Percentiles rank a stretch among this genome's conserved stretches.
These are phyloP conservation scores for Malthinus flaveolus DNA, from an alignment of 2,888 invertebrate species.

Conservation along the genomic window DNA sequence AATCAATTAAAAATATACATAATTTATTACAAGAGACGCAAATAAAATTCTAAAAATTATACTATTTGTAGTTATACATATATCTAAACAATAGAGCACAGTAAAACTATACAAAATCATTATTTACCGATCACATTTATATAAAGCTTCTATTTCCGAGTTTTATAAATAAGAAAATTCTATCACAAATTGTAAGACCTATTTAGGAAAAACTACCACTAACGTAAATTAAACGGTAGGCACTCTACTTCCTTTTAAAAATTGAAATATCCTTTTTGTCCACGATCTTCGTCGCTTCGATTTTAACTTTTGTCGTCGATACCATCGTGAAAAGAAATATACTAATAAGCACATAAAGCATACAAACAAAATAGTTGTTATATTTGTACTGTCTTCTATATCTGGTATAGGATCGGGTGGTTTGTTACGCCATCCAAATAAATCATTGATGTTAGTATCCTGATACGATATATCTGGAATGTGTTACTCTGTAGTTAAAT, in stretches of 20 bases:
- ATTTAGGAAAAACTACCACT: background rate
- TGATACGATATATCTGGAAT: conserved; percentile 55
- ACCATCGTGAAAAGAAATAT: conserved; percentile 49
- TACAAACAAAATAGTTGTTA: conserved; percentile 49
- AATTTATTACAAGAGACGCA: background rate
- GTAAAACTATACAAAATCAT: background rate
- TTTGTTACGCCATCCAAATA: conserved; percentile 61
- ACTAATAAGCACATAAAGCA: conserved; percentile 46
- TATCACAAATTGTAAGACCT: conserved; percentile 5
- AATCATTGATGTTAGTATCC: conserved; percentile 58
- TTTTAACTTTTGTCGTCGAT: conserved; percentile 52
- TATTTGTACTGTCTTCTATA: conserved; percentile 46
- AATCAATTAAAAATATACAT: background rate
- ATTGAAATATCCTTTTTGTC: conserved; percentile 45
- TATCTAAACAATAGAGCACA: background rate
- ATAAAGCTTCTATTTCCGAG: background rate
- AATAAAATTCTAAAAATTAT: background rate
- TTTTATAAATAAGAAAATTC: conserved; percentile 2
- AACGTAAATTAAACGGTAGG: conserved; percentile 38
- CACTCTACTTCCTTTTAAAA: conserved; percentile 46
- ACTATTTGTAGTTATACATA: background rate
- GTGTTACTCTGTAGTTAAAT: conserved; percentile 44
- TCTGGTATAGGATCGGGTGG: conserved; percentile 53
- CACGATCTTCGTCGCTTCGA: conserved; percentile 51
- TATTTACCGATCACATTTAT: background rate